Evolutionary conservation across 2,888 invertebrate species (phyloP), one percentile per base, ranked within the genome.

Genomic region (Scaptomyza flava): DNA sequence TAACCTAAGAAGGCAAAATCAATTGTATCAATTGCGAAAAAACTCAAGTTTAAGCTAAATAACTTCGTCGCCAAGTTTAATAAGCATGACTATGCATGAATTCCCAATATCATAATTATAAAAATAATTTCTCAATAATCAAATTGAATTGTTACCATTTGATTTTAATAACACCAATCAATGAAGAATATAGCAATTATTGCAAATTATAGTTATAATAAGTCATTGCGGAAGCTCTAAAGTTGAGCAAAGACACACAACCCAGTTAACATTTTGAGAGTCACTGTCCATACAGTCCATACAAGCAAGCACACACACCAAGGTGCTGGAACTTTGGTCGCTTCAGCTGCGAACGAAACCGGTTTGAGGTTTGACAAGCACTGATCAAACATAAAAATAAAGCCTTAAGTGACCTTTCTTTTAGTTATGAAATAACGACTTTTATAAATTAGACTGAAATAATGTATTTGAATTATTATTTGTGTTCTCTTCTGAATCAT

Each of bases 351-450:
- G 12, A 23, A 4, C 2, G 17, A 33, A 72, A 69, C 70, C 51
- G 46, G 75, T 63, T 69, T 58, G 0, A 3, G 30, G 75, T 69
- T 68, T 57, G 1, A 7, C 0, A 2, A 0, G 9, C 30, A 11
- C 30, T 68, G 20, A 1, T 2, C 7, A 20, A 30, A 3, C 1
- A 42, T 8, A 2, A 1, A 12, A 42, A 14, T 0, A 17, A n/a
- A 64, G 27, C 17, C 8, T 17, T 46, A 0, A 17, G 11, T 33
- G 23, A 41, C 36, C 46, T 45, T 36, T 53, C 8, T 17, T 1
- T 17, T 17, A 17, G 17, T 17, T 17, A 17, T 17, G 17, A 17
- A 1, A 17, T 17, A 17, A 17, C 17, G 17, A 17, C 17, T 17
- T 17, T 17, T 17, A 17, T 17, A 17, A 17, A 17, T 17, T 17